Base-by-base conservation (phyloP, 2,113 vertebrate species). In the Chunga burmeisteri region DNA sequence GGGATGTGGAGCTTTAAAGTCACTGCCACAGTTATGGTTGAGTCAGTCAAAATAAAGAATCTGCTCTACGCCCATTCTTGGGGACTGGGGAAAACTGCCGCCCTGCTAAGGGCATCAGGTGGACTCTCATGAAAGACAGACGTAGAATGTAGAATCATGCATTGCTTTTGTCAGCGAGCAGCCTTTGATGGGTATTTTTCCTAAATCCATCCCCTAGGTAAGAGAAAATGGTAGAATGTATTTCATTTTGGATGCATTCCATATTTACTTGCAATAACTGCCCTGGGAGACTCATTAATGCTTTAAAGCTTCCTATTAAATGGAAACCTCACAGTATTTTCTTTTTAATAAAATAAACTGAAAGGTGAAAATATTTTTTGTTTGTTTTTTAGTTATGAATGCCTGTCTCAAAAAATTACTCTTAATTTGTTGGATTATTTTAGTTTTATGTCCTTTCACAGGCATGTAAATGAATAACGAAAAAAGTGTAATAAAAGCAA, bases 281-380 rank as follows among this genome's bases (percentile, higher is more conserved):
- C 96, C 93, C 89, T 86, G 38, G 58, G 94, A 96, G 93, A 80
- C 63, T 90, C 74, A 92, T 96, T 75, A 95, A 88, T 90, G 27
- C 26, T 91, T 92, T 94, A 87, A 72, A 73, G 38, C 55, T 95
- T 95, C 88, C 49, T 73, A 79, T 94, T 95, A 85, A 96, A 81
- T 81, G 30, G 86, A 92, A 97, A 82, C 11, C 26, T 75, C 74
- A 53, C 47, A 53, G 47, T 81, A 36, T 46, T 93, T 96, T 85
- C 40, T 79, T 95, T 95, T 93, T 84, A 94, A 93, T 88, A 96
- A 95, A 95, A 96, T 92, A 95, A 93, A 94, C 59, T 71, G 34
- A 82, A 94, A 89, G 74, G 89, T 94, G 91, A 94, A 93, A 94
- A 81, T 91, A 86, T 92, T 95, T 95, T 92, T 50, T 86, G n/a